Evolutionary conservation across 2,888 invertebrate species (phyloP).

Genomic region (Eilema sororculum): DNA sequence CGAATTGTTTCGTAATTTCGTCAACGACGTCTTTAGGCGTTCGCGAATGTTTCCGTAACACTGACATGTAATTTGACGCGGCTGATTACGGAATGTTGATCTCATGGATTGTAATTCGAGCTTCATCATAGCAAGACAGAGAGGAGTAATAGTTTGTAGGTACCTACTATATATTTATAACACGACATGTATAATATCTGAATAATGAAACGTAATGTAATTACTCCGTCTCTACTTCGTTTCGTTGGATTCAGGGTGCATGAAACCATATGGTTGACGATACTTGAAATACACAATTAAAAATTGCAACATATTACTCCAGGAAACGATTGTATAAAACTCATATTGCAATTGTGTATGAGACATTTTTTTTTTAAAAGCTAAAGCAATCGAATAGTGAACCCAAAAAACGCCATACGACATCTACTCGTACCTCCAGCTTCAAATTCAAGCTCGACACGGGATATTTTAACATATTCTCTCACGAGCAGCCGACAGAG

Average conservation of each 20-base stretch:
- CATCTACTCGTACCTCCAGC: neutral
- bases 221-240: neutral
- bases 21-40: slow-evolving; percentile 15
- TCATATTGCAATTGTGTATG: too few species aligned
- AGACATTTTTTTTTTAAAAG: too few species aligned
- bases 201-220: neutral
- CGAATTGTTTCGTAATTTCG: slow-evolving; percentile 22
- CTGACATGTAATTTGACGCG: slow-evolving; percentile 18
- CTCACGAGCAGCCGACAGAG: slow-evolving; percentile 4
- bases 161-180: neutral
- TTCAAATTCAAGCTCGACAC: slow-evolving; percentile 6
- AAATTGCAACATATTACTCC: too few species aligned
- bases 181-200: neutral
- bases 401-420: neutral
- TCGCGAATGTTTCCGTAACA: slow-evolving; percentile 10
- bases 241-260: neutral
- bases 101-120: slow-evolving; percentile 4
- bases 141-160: neutral
- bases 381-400: neutral
- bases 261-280: too few species aligned
- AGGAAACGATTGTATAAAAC: too few species aligned
- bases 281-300: too few species aligned
- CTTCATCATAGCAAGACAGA: neutral
- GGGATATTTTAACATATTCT: slow-evolving; percentile 17
- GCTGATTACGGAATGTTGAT: slow-evolving; percentile 11